Base-by-base conservation (phyloP, 2,113 vertebrate genomes). In the Platysternon megacephalum region DNA sequence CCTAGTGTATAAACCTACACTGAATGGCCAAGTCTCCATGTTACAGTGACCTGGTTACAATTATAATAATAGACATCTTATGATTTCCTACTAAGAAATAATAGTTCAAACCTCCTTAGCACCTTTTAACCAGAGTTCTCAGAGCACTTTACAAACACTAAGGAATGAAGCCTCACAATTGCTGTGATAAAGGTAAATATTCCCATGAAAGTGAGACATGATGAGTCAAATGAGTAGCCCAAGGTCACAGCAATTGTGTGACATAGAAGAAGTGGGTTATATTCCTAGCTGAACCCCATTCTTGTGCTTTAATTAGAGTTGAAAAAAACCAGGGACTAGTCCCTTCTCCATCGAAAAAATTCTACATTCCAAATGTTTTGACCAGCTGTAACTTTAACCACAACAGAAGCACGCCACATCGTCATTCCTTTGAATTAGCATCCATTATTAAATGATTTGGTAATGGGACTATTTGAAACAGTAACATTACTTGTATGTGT, bases 231-330 rank as follows among this genome's bases (percentile, higher is more conserved):
- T n/a, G 35, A 9, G 4, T 39, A 92, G 46, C 88, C 0, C 86
- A 93, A 88, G 74, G 19, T 80, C 89, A 86, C 95, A 95, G 87
- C 86, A 94, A 92, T 83, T 92, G 81, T 39, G 46, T 76, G 82
- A 87, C 92, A 95, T 90, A n/a, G n/a, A n/a, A 89, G 68, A 87
- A 51, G 49, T 51, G 49, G 13, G 49, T 51, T 52, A 7, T 52
- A 52, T 19, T 52, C 51, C 51, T 52, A 52, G 92, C 22, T 76
- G 72, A 94, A 84, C 95, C 94, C 79, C 89, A 44, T 92, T 92
- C 93, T 95, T 96, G 87, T 82, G 85, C 90, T 96, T 95, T 95
- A 96, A 96, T 97, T 97, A 90, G 94, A 96, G 81, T 89, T 97
- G 95, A 95, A 92, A 96, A 95, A 95, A 96, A 91, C 4, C 90